phyloP scores from a whole-genome alignment of 2,113 vertebrate genomes.

The Sinocyclocheilus grahami region DNA sequence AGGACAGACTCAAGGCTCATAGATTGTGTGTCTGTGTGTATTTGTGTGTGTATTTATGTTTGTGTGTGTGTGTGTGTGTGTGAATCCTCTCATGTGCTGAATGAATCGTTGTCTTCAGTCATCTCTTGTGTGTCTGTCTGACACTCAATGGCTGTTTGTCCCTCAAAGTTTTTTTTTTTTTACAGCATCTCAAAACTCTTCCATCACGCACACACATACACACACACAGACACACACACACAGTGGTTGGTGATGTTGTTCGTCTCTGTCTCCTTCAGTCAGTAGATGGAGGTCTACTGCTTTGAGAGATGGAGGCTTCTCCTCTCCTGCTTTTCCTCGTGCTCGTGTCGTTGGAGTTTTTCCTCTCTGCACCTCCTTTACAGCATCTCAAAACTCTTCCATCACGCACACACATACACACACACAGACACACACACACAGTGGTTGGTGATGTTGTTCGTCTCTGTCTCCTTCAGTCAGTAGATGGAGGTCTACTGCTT shows the following conservation, averaged over 20 bases:
- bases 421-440: too few relatives aligned
- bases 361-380: conserved; percentile 75
- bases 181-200: too few relatives aligned
- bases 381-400: too few relatives aligned
- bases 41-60: too few relatives aligned
- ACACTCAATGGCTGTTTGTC: too few relatives aligned
- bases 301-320: conserved; percentile 70
- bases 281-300: conserved; percentile 81
- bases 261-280: conserved; percentile 67
- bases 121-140: too few relatives aligned
- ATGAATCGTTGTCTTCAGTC: too few relatives aligned
- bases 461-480: conserved; percentile 72
- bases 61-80: too few relatives aligned
- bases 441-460: not conserved
- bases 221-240: not conserved
- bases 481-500: conserved; percentile 79
- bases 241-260: not conserved
- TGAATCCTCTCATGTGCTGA: too few relatives aligned
- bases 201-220: not conserved
- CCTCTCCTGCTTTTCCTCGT: conserved; percentile 79
- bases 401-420: not conserved
- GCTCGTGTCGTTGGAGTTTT: conserved; percentile 83
- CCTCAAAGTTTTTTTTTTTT: too few relatives aligned
- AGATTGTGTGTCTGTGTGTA: not conserved
- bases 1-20: not conserved